Evolutionary conservation across 1,140 invertebrate genomes (phyloP).

Genomic region (Brachionus rubens): DNA sequence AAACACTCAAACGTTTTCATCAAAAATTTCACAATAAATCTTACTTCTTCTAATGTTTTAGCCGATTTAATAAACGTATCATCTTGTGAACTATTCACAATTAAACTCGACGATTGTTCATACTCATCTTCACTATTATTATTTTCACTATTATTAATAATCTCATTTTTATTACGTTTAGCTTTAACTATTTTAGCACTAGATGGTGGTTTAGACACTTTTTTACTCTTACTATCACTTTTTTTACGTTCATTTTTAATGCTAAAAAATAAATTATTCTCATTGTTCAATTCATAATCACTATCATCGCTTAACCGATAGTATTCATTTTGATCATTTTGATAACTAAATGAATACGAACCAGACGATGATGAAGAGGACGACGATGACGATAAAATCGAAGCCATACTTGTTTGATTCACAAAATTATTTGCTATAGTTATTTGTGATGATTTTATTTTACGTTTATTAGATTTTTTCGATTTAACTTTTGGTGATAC

Average conservation of each 20-base stretch:
- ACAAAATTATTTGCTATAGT: not conserved
- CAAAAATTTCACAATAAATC: too few relatives aligned
- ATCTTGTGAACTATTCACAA: not conserved
- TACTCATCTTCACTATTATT: constrained; percentile 46
- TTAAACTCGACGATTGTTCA: not conserved
- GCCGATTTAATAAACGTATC: constrained; percentile 7
- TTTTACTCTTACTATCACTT: not conserved
- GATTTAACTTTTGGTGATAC: not conserved
- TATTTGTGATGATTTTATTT: not conserved
- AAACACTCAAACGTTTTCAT: too few relatives aligned
- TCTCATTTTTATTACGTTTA: constrained; percentile 18
- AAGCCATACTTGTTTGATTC: not conserved
- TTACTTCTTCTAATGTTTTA: constrained; percentile 32
- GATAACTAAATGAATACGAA: not conserved
- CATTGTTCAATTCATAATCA: constrained; percentile 5
- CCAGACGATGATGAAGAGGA: constrained; percentile 6
- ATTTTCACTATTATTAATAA: constrained; percentile 8
- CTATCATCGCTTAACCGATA: constrained; percentile 11
- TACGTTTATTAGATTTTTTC: constrained; percentile 20
- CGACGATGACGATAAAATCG: not conserved
- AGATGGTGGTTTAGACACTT: not conserved
- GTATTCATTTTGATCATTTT: constrained; percentile 2
- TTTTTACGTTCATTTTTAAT: constrained; percentile 16
- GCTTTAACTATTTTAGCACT: not conserved
- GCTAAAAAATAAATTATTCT: not conserved